A percentile compares a stretch with the other conserved stretches of the same genome.
phyloP scores from a whole-genome alignment of 2,888 invertebrate genomes.

The Ophion costatus region DNA sequence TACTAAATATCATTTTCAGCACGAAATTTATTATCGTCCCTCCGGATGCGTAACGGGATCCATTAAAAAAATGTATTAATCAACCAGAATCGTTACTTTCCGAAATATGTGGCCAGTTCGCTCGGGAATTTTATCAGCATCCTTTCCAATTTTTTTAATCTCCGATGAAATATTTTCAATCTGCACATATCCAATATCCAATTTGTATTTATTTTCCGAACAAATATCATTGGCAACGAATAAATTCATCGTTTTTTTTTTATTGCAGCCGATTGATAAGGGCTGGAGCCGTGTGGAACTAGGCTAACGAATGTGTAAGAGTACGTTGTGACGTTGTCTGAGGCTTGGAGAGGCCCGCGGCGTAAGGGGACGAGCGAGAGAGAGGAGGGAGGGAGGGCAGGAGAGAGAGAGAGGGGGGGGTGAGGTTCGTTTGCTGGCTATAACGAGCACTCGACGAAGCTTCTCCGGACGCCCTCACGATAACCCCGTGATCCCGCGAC shows the following conservation, averaged over 20 bases:
- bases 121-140: background rate
- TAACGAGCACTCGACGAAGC: conserved; percentile 55
- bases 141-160: background rate
- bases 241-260: conserved; percentile 8
- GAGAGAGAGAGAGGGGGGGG: background rate
- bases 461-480: conserved; percentile 39
- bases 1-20: conserved; percentile 2
- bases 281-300: background rate
- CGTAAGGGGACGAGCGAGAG: background rate
- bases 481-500: conserved; percentile 50
- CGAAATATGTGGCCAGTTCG: no score
- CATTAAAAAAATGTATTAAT: background rate
- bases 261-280: background rate
- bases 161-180: background rate
- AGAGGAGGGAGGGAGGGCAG: background rate
- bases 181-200: background rate
- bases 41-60: background rate
- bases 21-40: conserved; percentile 5
- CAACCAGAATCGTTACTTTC: no score
- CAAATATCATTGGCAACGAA: background rate
- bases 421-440: conserved; percentile 27
- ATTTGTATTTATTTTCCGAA: background rate
- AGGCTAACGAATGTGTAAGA: conserved; percentile 34
- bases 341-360: background rate
- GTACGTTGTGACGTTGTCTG: conserved; percentile 1